Conservation (phyloP, 2,888 invertebrate genomes). For the Noctuana brunneofusca region DNA sequence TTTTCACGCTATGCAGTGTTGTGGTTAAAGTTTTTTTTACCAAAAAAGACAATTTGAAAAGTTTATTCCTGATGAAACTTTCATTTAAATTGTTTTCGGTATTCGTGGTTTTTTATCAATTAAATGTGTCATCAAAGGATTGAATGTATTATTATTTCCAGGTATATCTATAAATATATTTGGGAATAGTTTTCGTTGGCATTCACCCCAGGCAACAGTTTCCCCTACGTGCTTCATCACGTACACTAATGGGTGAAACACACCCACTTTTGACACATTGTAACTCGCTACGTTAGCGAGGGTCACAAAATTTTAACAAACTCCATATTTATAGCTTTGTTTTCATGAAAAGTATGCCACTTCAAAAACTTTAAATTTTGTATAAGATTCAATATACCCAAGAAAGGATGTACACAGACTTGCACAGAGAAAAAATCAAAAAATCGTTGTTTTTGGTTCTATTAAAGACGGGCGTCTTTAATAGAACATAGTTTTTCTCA, state of each 20-base stretch:
- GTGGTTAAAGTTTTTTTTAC: constrained; percentile 5
- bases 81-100: neutral
- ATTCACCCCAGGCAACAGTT: constrained; percentile 21
- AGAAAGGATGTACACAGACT: too few relatives aligned
- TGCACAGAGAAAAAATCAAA: too few relatives aligned
- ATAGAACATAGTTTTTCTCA: too few relatives aligned
- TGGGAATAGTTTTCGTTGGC: constrained; percentile 10
- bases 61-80: neutral
- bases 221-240: constrained; percentile 34
- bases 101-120: neutral
- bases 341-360: neutral
- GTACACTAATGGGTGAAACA: constrained; percentile 34
- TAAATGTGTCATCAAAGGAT: neutral
- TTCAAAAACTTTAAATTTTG: too few relatives aligned
- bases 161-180: neutral
- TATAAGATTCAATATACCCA: too few relatives aligned
- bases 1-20: constrained; percentile 20
- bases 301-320: constrained; percentile 25
- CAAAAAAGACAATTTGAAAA: constrained; percentile 6
- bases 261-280: constrained; percentile 35
- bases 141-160: neutral
- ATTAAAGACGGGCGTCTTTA: too few relatives aligned
- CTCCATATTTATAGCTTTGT: neutral
- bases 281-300: constrained; percentile 26
- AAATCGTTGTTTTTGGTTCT: too few relatives aligned